These are phyloP conservation scores for Scopus umbretta DNA, from an alignment of 2,113 vertebrate genomes.

Conservation along the genomic window DNA sequence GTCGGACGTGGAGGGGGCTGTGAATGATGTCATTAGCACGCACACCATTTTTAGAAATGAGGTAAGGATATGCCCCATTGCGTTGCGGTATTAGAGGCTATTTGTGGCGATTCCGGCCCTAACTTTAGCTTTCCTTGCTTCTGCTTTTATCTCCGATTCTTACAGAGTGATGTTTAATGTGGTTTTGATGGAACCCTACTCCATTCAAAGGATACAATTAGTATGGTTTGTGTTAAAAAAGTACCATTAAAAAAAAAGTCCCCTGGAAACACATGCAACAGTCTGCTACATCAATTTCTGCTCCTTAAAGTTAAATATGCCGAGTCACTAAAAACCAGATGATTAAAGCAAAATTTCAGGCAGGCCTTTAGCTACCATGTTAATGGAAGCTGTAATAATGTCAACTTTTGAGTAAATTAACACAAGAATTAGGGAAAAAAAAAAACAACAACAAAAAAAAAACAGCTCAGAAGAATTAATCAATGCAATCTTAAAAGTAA, in stretches of 20 bases:
- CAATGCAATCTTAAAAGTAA: background rate
- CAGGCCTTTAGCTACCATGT: background rate
- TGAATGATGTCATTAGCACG: background rate
- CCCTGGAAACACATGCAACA: background rate
- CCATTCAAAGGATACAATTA: background rate
- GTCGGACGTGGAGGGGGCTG: background rate
- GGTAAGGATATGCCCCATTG: rapidly evolving
- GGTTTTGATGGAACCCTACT: background rate
- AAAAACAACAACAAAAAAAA: too few relatives aligned
- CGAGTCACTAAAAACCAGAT: background rate
- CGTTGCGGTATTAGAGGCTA: rapidly evolving
- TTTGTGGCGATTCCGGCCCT: rapidly evolving
- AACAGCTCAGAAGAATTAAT: background rate
- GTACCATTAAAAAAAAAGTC: background rate
- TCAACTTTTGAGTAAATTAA: background rate
- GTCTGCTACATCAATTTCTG: background rate
- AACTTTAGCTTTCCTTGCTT: background rate
- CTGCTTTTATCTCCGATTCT: rapidly evolving
- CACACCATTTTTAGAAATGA: rapidly evolving
- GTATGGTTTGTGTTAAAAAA: background rate
- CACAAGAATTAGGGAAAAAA: too few relatives aligned
- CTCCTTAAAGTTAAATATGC: background rate
- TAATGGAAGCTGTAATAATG: background rate
- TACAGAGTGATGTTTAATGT: rapidly evolving
- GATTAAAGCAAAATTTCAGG: background rate